Conservation (phyloP, 2,113 vertebrate genomes). For the Carassius gibelio region DNA sequence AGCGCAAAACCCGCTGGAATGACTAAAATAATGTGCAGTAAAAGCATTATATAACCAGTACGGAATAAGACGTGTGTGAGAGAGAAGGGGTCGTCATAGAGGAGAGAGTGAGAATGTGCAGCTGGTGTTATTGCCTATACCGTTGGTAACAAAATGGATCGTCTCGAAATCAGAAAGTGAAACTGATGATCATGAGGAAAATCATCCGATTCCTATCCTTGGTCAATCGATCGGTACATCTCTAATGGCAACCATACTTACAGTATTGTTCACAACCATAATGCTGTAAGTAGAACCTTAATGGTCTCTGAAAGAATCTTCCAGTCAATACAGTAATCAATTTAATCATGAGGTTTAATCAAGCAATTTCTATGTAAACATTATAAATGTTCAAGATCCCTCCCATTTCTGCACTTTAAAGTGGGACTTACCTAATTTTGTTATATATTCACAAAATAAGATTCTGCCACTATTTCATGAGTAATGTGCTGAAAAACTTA, state of each 20-base stretch:
- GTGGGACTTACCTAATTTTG: neutral
- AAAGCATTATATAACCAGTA: too few relatives aligned
- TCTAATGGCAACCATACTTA: neutral
- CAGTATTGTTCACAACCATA: neutral
- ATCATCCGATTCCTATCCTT: too few relatives aligned
- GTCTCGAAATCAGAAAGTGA: too few relatives aligned
- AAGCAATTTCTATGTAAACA: neutral
- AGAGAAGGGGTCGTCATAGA: too few relatives aligned
- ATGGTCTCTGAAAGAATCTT: neutral
- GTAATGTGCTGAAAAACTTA: slow-evolving; percentile 26
- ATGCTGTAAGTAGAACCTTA: neutral
- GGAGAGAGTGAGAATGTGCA: too few relatives aligned
- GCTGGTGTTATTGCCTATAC: too few relatives aligned
- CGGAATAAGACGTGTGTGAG: too few relatives aligned
- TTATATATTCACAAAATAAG: slow-evolving; percentile 8
- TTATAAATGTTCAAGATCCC: neutral
- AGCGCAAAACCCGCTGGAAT: too few relatives aligned
- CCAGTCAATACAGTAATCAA: neutral
- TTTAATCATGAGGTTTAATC: slow-evolving; percentile 10
- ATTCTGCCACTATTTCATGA: slow-evolving; percentile 16
- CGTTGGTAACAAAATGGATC: too few relatives aligned
- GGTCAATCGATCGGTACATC: too few relatives aligned
- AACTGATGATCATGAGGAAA: too few relatives aligned
- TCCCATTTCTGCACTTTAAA: neutral
- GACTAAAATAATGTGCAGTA: too few relatives aligned